Evolutionary conservation across 2,888 invertebrate genomes (phyloP).

Genomic region (Eupithecia vulgata): DNA sequence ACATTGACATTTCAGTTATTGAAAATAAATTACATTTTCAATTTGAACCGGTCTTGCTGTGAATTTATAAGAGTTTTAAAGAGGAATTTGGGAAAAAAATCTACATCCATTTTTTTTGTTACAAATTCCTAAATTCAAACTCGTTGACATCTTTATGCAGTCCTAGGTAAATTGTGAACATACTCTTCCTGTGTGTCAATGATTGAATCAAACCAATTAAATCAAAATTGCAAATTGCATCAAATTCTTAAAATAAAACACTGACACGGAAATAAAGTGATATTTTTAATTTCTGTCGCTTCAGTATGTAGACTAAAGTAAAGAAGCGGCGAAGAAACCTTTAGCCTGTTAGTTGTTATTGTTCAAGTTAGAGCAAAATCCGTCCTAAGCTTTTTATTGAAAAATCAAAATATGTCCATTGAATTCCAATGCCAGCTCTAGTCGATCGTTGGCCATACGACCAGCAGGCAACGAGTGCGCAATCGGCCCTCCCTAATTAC

Average conservation of each 20-base stretch:
- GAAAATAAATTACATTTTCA: neutral
- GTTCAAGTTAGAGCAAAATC: no score
- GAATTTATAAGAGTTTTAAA: neutral
- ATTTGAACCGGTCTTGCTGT: neutral
- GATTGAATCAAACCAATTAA: no score
- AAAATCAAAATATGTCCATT: neutral
- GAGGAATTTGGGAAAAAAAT: neutral
- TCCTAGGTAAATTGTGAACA: neutral
- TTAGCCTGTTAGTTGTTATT: no score
- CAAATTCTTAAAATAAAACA: no score
- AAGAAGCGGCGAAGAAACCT: no score
- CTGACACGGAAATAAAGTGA: no score
- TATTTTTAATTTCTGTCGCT: no score
- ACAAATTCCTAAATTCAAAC: neutral
- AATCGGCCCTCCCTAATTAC: slow-evolving; percentile 77
- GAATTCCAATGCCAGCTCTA: slow-evolving; percentile 48
- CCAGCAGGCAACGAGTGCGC: slow-evolving; percentile 61
- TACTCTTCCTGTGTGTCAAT: no score
- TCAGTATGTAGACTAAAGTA: no score
- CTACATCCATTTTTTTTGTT: neutral
- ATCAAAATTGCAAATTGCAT: no score
- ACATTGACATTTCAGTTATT: neutral
- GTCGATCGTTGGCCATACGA: slow-evolving; percentile 47
- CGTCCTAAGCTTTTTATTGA: no score
- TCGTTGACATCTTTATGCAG: neutral